Percentiles rank a stretch among this genome's conserved stretches.
These are phyloP conservation scores for Neopelma chrysocephalum DNA, from an alignment of 2,797 vertebrate species.

Conservation along the genomic window DNA sequence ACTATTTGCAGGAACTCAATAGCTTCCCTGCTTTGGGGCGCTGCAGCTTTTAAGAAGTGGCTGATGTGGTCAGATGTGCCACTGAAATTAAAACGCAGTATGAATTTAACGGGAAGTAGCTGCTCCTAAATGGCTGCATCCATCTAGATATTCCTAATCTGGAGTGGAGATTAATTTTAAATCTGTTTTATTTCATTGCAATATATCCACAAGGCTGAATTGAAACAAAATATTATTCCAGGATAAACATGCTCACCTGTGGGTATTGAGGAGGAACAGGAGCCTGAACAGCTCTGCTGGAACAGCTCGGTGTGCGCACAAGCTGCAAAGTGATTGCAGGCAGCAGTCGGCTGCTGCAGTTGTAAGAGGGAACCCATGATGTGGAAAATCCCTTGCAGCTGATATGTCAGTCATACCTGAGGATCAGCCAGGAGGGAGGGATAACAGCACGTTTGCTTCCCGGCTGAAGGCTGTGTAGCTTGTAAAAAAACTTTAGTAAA, in stretches of 20 bases:
- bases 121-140: neutral
- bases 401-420: slow-evolving; percentile 50
- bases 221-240: slow-evolving; percentile 16
- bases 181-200: neutral
- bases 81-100: neutral
- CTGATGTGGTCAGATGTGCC: neutral
- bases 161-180: neutral
- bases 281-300: slow-evolving; percentile 11
- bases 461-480: neutral
- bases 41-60: neutral
- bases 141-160: neutral
- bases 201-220: neutral
- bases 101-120: neutral
- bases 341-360: neutral
- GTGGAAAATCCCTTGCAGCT: slow-evolving; percentile 51
- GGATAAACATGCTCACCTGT: neutral
- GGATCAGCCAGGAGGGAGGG: slow-evolving; percentile 19
- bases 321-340: neutral
- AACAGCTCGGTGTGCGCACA: neutral
- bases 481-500: neutral
- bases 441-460: neutral
- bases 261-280: neutral
- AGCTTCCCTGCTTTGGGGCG: neutral
- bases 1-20: neutral
- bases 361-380: slow-evolving; percentile 24